phyloP scores from a whole-genome alignment of 2,888 invertebrate genomes.

The Seira sanloemensis region DNA sequence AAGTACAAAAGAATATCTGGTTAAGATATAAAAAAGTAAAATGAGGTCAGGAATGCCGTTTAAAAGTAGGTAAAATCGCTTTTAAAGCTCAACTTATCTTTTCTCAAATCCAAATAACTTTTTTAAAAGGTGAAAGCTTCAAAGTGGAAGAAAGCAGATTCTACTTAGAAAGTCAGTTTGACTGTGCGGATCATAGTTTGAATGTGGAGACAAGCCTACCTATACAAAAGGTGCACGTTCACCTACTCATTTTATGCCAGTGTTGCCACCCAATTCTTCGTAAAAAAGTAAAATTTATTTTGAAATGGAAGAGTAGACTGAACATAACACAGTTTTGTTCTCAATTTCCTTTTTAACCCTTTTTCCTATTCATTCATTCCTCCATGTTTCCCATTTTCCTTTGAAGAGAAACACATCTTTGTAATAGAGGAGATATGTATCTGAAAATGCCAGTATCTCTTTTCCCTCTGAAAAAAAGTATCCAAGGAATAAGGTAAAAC shows the following conservation, averaged over 20 bases:
- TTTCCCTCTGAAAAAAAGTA: not conserved
- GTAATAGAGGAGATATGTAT: not conserved
- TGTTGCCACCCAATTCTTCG: not conserved
- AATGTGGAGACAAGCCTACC: not conserved
- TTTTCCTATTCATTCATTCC: not conserved
- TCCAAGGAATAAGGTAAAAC: not conserved
- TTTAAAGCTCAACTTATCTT: too few relatives aligned
- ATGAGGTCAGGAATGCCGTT: too few relatives aligned
- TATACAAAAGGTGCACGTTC: too few relatives aligned
- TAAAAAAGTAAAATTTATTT: not conserved
- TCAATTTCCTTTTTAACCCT: constrained; percentile 19
- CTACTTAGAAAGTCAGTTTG: too few relatives aligned
- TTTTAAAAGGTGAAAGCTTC: too few relatives aligned
- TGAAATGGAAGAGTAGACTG: not conserved
- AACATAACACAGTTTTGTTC: constrained; percentile 28
- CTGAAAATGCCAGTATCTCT: not conserved
- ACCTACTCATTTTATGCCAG: not conserved
- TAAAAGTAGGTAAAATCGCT: too few relatives aligned
- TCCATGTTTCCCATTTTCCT: not conserved
- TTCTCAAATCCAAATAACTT: too few relatives aligned
- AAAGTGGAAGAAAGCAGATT: too few relatives aligned
- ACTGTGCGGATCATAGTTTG: too few relatives aligned
- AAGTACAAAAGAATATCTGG: too few relatives aligned
- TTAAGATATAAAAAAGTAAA: too few relatives aligned
- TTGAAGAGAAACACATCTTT: not conserved